Conservation (phyloP, 2,113 vertebrate species). For the Sinocyclocheilus rhinocerous region DNA sequence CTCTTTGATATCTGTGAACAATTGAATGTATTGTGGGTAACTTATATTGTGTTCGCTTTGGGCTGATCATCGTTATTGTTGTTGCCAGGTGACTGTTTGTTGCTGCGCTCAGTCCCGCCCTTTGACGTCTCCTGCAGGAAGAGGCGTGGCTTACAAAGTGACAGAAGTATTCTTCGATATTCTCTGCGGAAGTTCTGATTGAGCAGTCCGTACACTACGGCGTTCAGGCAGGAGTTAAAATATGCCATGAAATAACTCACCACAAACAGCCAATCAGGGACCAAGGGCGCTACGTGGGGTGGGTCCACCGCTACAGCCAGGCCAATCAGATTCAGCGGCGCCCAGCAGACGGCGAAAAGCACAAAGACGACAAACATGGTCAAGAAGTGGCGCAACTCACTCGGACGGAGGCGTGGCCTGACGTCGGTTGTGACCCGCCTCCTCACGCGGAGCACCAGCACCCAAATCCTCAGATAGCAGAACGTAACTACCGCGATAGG, state of each 20-base stretch:
- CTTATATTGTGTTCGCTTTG: conserved; percentile 69
- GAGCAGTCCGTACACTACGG: conserved; percentile 82
- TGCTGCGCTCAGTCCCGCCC: conserved; percentile 73
- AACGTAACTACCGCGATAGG: conserved; percentile 80
- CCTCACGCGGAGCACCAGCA: conserved; percentile 78
- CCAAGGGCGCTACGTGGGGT: conserved; percentile 72
- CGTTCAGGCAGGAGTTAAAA: conserved; percentile 87
- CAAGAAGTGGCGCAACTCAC: conserved; percentile 80
- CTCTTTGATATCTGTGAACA: not conserved
- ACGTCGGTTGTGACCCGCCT: conserved; percentile 76
- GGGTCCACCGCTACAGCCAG: conserved; percentile 80
- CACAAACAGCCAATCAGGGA: conserved; percentile 83
- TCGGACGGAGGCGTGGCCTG: conserved; percentile 70
- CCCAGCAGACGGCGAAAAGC: conserved; percentile 85
- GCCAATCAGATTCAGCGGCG: conserved; percentile 81
- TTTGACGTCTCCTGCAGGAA: conserved; percentile 78
- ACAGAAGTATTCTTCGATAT: conserved; percentile 79
- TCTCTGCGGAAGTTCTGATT: conserved; percentile 85
- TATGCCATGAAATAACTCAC: conserved; percentile 86
- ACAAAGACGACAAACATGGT: conserved; percentile 86
- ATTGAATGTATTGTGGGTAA: not conserved
- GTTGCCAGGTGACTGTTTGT: conserved; percentile 73
- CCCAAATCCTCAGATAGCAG: conserved; percentile 85
- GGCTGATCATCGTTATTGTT: conserved; percentile 74
- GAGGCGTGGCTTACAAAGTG: conserved; percentile 74